phyloP scores from a whole-genome alignment of 2,113 vertebrate genomes.

The Clarias magur region DNA sequence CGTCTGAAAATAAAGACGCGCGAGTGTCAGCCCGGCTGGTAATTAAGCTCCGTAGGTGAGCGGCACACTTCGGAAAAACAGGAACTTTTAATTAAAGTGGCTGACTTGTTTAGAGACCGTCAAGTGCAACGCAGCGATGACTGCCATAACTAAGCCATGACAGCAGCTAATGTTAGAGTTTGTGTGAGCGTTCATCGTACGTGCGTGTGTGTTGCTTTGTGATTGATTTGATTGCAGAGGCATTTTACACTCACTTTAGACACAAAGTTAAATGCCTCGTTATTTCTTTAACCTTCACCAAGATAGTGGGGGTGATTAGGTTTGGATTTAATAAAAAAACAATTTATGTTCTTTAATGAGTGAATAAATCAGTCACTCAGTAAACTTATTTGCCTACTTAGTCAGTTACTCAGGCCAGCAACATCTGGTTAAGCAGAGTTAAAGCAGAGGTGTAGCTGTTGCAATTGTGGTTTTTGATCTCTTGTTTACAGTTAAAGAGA shows the following conservation, averaged over 20 bases:
- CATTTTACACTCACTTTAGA: not conserved
- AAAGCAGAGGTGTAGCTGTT: not conserved
- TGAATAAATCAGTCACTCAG: not conserved
- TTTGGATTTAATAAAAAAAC: not conserved
- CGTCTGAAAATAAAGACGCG: constrained; percentile 74
- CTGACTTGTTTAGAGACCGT: constrained; percentile 62
- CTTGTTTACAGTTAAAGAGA: not conserved
- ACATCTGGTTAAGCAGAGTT: constrained; percentile 1
- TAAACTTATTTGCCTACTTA: not conserved
- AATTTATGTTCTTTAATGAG: not conserved
- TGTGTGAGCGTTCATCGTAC: constrained; percentile 45
- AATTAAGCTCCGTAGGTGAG: constrained; percentile 71
- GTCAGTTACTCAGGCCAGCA: not conserved
- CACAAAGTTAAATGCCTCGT: not conserved
- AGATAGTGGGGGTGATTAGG: not conserved
- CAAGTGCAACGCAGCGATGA: constrained; percentile 43
- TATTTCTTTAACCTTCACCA: not conserved
- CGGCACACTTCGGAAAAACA: constrained; percentile 62
- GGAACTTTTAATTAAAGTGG: constrained; percentile 70
- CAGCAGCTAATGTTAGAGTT: constrained; percentile 46
- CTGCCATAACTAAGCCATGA: constrained; percentile 43
- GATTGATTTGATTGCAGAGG: not conserved
- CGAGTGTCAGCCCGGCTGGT: constrained; percentile 68
- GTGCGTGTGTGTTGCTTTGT: not conserved
- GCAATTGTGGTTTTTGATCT: not conserved